Base-by-base conservation (phyloP, 2,113 vertebrate genomes). In the Strix aluco region DNA sequence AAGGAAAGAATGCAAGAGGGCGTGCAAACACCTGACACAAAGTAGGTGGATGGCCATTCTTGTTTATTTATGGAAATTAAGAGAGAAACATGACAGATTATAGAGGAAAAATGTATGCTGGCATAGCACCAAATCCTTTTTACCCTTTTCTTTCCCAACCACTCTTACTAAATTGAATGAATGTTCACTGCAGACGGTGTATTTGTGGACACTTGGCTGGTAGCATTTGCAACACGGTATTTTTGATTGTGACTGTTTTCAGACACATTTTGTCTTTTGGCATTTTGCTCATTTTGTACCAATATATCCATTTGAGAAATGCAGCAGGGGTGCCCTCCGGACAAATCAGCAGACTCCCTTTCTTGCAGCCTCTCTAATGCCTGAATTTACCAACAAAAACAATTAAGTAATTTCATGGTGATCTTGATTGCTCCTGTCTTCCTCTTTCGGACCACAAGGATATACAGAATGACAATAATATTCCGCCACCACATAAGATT, bases 41-140 rank as follows among this genome's bases (percentile, higher is more conserved):
- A 78, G 9, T 10, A 47, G 77, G 30, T 49, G 84, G 84, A 42
- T 80, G 80, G 61, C 42, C 80, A 91, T 16, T 62, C 51, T 69
- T 66, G 63, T 46, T 95, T 87, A 36, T 85, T 91, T 94, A 42
- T 74, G 94, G 66, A 95, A 92, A 85, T 94, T 81, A 61, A 84
- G 71, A 71, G 81, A 46, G 66, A 80, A 94, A 55, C 47, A 26
- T 22, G 47, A 80, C 46, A 73, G 71, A 90, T 94, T 80, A 77
- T 55, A 77, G 46, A 81, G 58, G 32, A 6, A 70, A 93, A 87
- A 69, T 13, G 15, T 20, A 3, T 55, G 46, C 83, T 94, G 83
- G 49, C 79, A 44, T 40, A 65, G 40, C 70, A 82, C 46, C 78
- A 88, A 75, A 70, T 84, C 49, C 38, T 87, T 89, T 92, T 77